Evolutionary conservation across 2,113 vertebrate genomes (phyloP).

Genomic region (Zingel zingel): DNA sequence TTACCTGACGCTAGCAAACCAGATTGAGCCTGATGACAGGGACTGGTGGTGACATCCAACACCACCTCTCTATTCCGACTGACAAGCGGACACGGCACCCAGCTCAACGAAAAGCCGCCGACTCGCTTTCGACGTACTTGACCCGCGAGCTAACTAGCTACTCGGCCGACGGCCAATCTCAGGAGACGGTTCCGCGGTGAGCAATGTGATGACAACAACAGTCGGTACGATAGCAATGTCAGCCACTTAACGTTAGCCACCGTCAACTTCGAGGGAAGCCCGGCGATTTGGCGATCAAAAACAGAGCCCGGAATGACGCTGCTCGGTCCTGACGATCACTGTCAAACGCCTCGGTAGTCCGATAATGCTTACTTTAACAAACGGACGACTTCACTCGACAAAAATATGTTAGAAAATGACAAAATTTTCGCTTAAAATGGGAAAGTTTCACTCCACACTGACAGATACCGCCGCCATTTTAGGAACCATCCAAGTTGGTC

Average conservation of each 20-base stretch:
- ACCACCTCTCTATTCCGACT: conserved; percentile 58
- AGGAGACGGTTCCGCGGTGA: conserved; percentile 29
- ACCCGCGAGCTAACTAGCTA: conserved; percentile 27
- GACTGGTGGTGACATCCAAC: conserved; percentile 78
- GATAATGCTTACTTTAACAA: not conserved
- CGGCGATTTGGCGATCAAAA: conserved; percentile 44
- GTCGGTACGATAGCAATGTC: conserved; percentile 68
- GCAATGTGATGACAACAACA: conserved; percentile 47
- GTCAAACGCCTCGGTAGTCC: not conserved
- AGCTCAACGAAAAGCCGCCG: not conserved
- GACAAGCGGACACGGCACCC: conserved; percentile 55
- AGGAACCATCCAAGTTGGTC: conserved; percentile 63
- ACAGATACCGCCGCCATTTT: conserved; percentile 84
- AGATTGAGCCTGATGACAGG: conserved; percentile 50
- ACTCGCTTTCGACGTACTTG: conserved; percentile 15
- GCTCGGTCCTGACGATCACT: not conserved
- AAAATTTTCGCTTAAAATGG: conserved; percentile 54
- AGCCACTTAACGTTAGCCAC: conserved; percentile 44
- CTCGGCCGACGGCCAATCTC: not conserved
- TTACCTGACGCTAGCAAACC: conserved; percentile 82
- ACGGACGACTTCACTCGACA: not conserved
- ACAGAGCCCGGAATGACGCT: not conserved
- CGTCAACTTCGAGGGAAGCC: conserved; percentile 72
- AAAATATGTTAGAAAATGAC: not conserved
- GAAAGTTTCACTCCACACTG: conserved; percentile 85